A percentile compares a stretch with the other conserved stretches of the same genome.
Evolutionary conservation across 2,888 invertebrate species (phyloP).

Genomic region (Dendrolimus pini): DNA sequence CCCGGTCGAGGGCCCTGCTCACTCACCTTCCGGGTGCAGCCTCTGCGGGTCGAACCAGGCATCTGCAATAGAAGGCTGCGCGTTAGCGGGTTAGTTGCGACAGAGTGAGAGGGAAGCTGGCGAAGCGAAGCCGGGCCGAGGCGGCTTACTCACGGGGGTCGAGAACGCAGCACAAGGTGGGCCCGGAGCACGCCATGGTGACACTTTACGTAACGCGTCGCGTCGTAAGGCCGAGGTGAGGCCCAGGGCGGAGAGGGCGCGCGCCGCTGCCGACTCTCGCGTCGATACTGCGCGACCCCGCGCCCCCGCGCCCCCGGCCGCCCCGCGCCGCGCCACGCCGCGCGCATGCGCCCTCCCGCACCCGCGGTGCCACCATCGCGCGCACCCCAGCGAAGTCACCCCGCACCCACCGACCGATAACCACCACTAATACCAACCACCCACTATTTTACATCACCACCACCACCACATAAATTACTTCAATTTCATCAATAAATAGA

Average conservation of each 20-base stretch:
- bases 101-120: slow-evolving; percentile 49
- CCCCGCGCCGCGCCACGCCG: slow-evolving; percentile 20
- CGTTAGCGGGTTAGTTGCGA: slow-evolving; percentile 76
- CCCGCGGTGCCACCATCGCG: slow-evolving; percentile 19
- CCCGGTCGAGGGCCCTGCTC: slow-evolving; percentile 8
- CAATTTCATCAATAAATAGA: not conserved
- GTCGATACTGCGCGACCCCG: slow-evolving; percentile 58
- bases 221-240: slow-evolving; percentile 23
- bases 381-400: slow-evolving; percentile 18
- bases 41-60: slow-evolving; percentile 96
- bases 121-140: slow-evolving; percentile 42
- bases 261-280: slow-evolving; percentile 75
- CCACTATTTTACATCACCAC: slow-evolving; percentile 2
- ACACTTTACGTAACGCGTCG: slow-evolving; percentile 65
- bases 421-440: slow-evolving; percentile 6
- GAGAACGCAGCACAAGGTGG: slow-evolving; percentile 70
- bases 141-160: slow-evolving; percentile 60
- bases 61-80: slow-evolving; percentile 85
- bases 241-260: slow-evolving; percentile 54
- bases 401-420: slow-evolving; percentile 12
- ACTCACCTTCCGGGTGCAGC: slow-evolving; percentile 94
- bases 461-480: not conserved
- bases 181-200: slow-evolving; percentile 65
- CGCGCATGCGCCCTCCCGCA: slow-evolving; percentile 22
- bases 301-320: slow-evolving; percentile 37